Evolutionary conservation across 2,797 vertebrate species (phyloP).

Genomic region (Chaetophractus vellerosus): DNA sequence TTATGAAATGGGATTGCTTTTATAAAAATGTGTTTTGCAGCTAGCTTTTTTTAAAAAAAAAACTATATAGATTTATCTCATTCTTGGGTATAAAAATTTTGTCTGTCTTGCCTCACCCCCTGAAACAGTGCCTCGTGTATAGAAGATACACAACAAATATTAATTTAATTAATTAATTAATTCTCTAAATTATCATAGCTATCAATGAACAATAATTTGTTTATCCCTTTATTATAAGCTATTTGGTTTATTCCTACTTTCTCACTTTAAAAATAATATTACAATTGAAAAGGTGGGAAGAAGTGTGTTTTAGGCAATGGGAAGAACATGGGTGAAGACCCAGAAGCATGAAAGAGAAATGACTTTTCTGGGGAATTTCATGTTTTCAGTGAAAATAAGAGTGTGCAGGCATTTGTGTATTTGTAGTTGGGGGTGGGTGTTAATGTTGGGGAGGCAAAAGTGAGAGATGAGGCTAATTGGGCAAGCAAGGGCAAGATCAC

Average conservation of each 20-base stretch:
- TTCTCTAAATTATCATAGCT: slow-evolving; percentile 16
- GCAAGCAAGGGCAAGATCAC: neutral
- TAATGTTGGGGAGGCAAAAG: neutral
- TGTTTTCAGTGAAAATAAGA: slow-evolving; percentile 46
- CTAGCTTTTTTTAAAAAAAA: neutral
- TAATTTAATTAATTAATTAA: neutral
- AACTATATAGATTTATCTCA: slow-evolving; percentile 10
- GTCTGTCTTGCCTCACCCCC: neutral
- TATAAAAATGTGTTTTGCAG: neutral
- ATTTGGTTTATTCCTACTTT: slow-evolving; percentile 15
- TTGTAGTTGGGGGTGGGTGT: neutral
- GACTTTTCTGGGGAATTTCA: neutral
- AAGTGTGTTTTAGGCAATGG: neutral
- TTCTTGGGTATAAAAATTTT: neutral
- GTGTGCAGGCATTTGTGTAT: neutral
- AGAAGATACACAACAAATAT: slow-evolving; percentile 21
- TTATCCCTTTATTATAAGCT: neutral
- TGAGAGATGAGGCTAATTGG: neutral
- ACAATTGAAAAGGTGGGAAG: neutral
- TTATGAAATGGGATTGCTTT: no score
- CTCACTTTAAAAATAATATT: neutral
- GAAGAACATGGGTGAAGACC: neutral
- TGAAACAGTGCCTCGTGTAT: neutral
- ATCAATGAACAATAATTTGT: slow-evolving; percentile 28
- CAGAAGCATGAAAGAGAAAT: neutral